These are phyloP conservation scores for Centruroides vittatus DNA, from an alignment of 1,140 invertebrate genomes.

Conservation along the genomic window DNA sequence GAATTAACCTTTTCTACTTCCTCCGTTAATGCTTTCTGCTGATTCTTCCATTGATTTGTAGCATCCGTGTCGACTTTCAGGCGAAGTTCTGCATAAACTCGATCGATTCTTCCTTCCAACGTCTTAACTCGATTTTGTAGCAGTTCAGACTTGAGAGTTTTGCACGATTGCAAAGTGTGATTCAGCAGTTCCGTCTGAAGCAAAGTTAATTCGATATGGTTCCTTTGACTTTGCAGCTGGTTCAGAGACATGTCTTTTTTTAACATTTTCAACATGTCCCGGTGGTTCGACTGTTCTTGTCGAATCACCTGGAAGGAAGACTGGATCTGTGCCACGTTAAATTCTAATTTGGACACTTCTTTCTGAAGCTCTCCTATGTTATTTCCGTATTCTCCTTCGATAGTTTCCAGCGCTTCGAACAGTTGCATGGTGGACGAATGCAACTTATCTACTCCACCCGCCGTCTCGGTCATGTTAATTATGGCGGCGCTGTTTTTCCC, in stretches of 20 bases:
- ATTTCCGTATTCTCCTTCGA: background rate
- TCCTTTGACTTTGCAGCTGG: background rate
- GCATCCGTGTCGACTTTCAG: background rate
- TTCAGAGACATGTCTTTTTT: constrained; percentile 1
- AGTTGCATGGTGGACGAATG: constrained; percentile 1
- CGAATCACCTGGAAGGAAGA: constrained; percentile 1
- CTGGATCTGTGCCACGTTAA: constrained; percentile 6
- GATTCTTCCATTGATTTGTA: background rate
- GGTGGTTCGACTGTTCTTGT: background rate
- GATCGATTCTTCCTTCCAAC: background rate
- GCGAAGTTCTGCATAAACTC: background rate
- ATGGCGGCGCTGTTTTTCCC: background rate
- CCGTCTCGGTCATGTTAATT: background rate
- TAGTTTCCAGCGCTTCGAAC: background rate
- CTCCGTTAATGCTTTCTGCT: background rate
- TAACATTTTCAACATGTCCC: background rate
- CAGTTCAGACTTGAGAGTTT: background rate
- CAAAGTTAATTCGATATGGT: background rate
- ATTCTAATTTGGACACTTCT: constrained; percentile 7
- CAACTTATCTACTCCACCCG: background rate
- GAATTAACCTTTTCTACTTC: background rate
- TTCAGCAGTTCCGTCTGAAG: background rate
- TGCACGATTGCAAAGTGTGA: background rate
- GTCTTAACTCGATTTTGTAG: background rate
- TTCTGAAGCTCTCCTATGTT: constrained; percentile 5